A percentile compares a stretch with the other conserved stretches of the same genome.
Evolutionary conservation across 2,888 invertebrate species (phyloP).

Genomic region (Apomyelois bistriatella): DNA sequence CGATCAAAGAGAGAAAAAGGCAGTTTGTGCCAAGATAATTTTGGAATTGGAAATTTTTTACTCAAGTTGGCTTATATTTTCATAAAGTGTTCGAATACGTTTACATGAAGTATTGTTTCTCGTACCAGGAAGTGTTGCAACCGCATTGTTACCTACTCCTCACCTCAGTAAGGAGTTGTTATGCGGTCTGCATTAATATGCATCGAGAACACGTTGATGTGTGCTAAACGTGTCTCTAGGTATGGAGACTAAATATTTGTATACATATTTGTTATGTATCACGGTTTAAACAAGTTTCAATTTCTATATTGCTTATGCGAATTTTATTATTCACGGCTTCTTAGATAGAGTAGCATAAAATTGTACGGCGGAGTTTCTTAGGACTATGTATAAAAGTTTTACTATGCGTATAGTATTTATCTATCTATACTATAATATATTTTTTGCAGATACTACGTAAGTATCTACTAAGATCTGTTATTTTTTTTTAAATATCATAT

Average conservation of each 20-base stretch:
- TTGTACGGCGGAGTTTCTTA: too few relatives aligned
- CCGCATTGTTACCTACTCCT: conserved; percentile 44
- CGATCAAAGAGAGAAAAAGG: too few relatives aligned
- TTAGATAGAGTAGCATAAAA: too few relatives aligned
- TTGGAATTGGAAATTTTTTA: neutral
- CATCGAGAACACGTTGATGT: conserved; percentile 49
- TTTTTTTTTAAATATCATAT: too few relatives aligned
- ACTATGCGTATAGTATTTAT: too few relatives aligned
- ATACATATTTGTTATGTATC: conserved; percentile 17
- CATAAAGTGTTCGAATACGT: conserved; percentile 8
- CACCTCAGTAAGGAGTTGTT: conserved; percentile 43
- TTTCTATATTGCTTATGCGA: neutral
- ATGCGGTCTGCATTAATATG: conserved; percentile 63
- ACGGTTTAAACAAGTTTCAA: neutral
- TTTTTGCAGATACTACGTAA: too few relatives aligned
- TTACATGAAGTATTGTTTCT: conserved; percentile 29
- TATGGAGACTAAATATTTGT: conserved; percentile 27
- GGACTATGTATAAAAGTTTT: too few relatives aligned
- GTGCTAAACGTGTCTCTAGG: conserved; percentile 37
- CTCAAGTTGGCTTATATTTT: neutral
- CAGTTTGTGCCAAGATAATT: too few relatives aligned
- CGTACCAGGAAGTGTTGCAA: conserved; percentile 65
- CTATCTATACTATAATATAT: too few relatives aligned
- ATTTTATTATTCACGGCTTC: neutral
- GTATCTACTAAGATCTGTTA: too few relatives aligned